phyloP scores from a whole-genome alignment of 2,888 invertebrate genomes.

The Caenorhabditis sinica region DNA sequence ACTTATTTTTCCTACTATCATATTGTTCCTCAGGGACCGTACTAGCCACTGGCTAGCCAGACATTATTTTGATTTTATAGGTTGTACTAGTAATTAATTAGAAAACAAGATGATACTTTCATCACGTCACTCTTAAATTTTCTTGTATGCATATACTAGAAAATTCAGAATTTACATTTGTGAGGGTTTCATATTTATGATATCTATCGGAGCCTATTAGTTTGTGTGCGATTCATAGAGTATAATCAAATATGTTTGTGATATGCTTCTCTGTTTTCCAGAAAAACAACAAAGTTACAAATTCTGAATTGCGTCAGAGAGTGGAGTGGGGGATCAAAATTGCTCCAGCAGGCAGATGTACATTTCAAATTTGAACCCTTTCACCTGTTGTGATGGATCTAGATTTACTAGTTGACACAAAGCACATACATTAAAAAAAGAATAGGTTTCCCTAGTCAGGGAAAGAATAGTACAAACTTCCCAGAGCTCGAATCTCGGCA shows the following conservation, averaged over 20 bases:
- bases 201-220: too few relatives aligned
- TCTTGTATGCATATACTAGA: too few relatives aligned
- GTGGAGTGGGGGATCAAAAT: not conserved
- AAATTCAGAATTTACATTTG: too few relatives aligned
- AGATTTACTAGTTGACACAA: not conserved
- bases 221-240: not conserved
- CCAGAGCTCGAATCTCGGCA: not conserved
- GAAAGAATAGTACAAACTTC: not conserved
- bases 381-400: not conserved
- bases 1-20: not conserved
- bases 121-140: constrained; percentile 6
- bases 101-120: too few relatives aligned
- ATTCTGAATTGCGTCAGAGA: constrained; percentile 1
- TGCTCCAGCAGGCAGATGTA: not conserved
- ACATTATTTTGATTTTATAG: not conserved
- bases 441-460: too few relatives aligned
- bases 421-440: too few relatives aligned
- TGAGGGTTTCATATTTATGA: too few relatives aligned
- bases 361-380: not conserved
- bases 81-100: not conserved
- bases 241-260: constrained; percentile 8
- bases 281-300: constrained; percentile 7
- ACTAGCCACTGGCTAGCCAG: not conserved
- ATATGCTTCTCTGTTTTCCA: constrained; percentile 1
- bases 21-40: constrained; percentile 8